Evolutionary conservation across 2,113 vertebrate species (phyloP), one percentile per base, ranked within the genome.

Genomic region (Crotophaga sulcirostris): DNA sequence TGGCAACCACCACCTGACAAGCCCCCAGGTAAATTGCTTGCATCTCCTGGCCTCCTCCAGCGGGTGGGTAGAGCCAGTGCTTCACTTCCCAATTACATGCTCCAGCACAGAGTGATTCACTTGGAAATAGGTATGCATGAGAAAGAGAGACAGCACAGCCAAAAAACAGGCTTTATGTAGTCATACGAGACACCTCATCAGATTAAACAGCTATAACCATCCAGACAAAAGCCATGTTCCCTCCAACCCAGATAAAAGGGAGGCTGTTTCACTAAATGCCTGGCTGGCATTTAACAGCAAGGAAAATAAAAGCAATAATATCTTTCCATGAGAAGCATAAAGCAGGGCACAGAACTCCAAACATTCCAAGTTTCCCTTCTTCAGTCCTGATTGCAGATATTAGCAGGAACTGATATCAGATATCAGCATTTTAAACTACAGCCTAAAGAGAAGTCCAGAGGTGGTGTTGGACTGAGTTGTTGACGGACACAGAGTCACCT

Each of bases 21-120:
- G 40, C 21, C 24, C 33, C 58, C 0, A 0, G 47, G 19, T 47
- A 36, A 83, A 83, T 55, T 1, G 0, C 11, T 83, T 67, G 77
- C 36, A 17, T 64, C 67, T 79, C 74, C 13, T 15, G 51, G 76
- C 74, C 42, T 74, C 25, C 79, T 84, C 55, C 87, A 51, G 76
- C 0, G 0, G 34, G 73, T 70, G 68, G 66, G 56, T 68, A 92
- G 40, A 54, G 68, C 19, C 11, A 2, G 59, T 49, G n/a, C 24
- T 3, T 0, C 55, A 36, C 79, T 90, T 88, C 16, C 40, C 83
- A 74, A 40, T 55, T 36, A 36, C 51, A 11, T 70, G 51, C 42
- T 84, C 45, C 80, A 84, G 84, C 84, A 87, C 15, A 10, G 73
- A 77, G 55, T 0, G 0, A 51, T 58, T 78, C 3, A 0, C 52